phyloP scores from a whole-genome alignment of 2,113 vertebrate genomes.

The Catharus fuscescens region DNA sequence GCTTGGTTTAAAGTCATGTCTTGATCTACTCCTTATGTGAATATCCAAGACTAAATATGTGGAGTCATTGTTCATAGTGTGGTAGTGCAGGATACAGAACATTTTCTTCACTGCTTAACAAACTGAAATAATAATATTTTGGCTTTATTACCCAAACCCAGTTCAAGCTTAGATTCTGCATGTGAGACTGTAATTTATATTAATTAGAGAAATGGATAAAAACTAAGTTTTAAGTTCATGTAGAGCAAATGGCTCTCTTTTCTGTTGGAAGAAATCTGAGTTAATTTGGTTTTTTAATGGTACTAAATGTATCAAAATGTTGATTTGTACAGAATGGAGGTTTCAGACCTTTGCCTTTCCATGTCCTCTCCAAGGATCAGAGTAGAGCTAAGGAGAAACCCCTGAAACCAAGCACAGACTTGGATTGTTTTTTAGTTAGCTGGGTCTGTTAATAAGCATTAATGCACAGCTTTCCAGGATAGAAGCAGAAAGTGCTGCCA shows the following conservation, averaged over 20 bases:
- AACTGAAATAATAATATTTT: neutral
- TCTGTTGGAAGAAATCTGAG: neutral
- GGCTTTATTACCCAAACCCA: neutral
- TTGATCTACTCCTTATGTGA: neutral
- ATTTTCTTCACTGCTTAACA: neutral
- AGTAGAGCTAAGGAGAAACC: neutral
- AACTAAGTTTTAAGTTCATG: neutral
- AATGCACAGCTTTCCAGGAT: neutral
- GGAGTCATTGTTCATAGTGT: neutral
- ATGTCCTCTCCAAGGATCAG: neutral
- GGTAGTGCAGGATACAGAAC: neutral
- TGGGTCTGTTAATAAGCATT: neutral
- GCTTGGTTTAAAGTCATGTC: neutral
- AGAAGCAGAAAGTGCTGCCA: neutral
- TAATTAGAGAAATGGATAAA: neutral
- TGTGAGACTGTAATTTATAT: neutral
- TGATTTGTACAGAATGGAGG: neutral
- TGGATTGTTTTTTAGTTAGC: neutral
- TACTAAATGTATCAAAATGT: neutral
- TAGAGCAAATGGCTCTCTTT: neutral
- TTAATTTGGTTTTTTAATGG: neutral
- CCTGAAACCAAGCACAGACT: neutral
- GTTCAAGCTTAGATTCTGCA: neutral
- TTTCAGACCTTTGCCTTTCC: neutral
- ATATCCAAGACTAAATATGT: neutral